Base-by-base conservation (phyloP, 2,113 vertebrate species). In the Hippocampus zosterae region DNA sequence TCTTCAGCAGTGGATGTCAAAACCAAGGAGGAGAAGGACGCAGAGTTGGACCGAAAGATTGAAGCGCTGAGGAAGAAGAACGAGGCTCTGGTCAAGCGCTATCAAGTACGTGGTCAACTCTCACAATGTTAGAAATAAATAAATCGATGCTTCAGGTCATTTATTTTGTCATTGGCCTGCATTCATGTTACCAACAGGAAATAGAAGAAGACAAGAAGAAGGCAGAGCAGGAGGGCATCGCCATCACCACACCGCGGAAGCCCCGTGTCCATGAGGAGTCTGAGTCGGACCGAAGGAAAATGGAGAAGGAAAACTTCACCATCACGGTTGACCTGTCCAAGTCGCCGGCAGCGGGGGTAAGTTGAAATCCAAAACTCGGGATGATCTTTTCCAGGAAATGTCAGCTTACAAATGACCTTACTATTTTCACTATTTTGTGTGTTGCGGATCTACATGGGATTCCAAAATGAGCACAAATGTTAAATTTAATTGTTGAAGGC, bases 61-160 rank as follows among this genome's bases (percentile, higher is more conserved):
- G 95, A 96, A 87, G 96, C 96, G 4, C 87, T 98, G 71, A 90
- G 94, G 15, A 93, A 94, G 82, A 98, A 98, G 86, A 98, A 96
- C 23, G 92, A 95, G 71, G 95, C 94, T 27, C 88, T 97, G 41
- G 92, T 98, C 72, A 92, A 89, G 81, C 85, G 96, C 64, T 94
- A 98, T 77, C 93, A 97, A 94, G 96, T 90, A 70, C 0, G 68
- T 29, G 25, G 25, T 9, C 25, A 12, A 15, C 25, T 2, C 25
- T 59, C 25, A 29, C 27, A 29, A 44, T 44, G 42, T 4, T 10
- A 15, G 15, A 44, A 37, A 37, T 6, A 37, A n/a, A 8, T n/a
- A 64, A 18, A 62, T 40, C 15, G 37, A 33, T 40, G 60, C 37
- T 33, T 18, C 1, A 9, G 52, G 25, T 18, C 33, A 12, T n/a